Evolutionary conservation across 2,888 invertebrate species (phyloP).

Genomic region (Acrocyrtus sp.): DNA sequence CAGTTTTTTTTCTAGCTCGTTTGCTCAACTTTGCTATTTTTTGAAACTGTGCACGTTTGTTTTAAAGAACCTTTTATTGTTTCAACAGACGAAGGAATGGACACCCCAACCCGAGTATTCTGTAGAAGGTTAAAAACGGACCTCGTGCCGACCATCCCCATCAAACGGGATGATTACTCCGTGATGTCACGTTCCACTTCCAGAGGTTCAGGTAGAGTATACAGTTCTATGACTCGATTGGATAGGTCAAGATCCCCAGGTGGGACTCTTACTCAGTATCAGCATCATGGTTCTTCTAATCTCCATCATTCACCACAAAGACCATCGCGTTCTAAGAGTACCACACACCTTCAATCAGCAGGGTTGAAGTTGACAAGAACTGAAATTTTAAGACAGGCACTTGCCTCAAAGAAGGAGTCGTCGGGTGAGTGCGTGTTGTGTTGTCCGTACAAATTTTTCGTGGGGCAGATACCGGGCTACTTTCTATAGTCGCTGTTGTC

Average conservation of each 20-base stretch:
- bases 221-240: slow-evolving; percentile 63
- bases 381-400: slow-evolving; percentile 61
- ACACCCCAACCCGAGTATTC: slow-evolving; percentile 52
- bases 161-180: slow-evolving; percentile 55
- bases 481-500: too few relatives aligned
- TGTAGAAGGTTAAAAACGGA: slow-evolving; percentile 62
- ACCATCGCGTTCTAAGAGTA: slow-evolving; percentile 61
- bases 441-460: neutral
- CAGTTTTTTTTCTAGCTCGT: too few relatives aligned
- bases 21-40: neutral
- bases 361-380: slow-evolving; percentile 61
- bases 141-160: slow-evolving; percentile 62
- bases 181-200: slow-evolving; percentile 50
- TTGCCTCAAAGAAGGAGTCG: slow-evolving; percentile 55
- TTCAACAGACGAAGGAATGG: slow-evolving; percentile 38
- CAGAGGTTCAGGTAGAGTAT: slow-evolving; percentile 59
- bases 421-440: slow-evolving; percentile 53
- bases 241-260: slow-evolving; percentile 59
- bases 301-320: slow-evolving; percentile 43
- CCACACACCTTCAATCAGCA: slow-evolving; percentile 57
- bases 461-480: neutral
- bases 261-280: slow-evolving; percentile 46
- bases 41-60: neutral
- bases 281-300: slow-evolving; percentile 42
- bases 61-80: too few relatives aligned